phyloP scores from a whole-genome alignment of 2,113 vertebrate species.

The Brachyistius frenatus region DNA sequence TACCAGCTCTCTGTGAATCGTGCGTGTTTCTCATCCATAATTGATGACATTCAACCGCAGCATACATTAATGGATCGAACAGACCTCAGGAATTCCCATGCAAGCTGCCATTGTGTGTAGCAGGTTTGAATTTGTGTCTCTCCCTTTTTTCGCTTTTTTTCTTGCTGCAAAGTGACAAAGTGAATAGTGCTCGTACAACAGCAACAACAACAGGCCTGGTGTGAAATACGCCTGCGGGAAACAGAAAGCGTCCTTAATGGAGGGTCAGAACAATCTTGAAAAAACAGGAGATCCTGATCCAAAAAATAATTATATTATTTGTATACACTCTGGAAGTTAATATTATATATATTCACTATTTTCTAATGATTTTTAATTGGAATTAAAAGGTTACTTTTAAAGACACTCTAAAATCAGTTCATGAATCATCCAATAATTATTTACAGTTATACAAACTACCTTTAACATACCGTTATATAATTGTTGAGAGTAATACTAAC shows the following conservation, averaged over 20 bases:
- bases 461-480: neutral
- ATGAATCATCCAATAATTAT: no score
- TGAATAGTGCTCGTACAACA: constrained; percentile 9
- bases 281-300: no score
- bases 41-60: constrained; percentile 82
- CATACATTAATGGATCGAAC: constrained; percentile 79
- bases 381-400: no score
- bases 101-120: constrained; percentile 65
- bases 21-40: constrained; percentile 79
- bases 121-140: constrained; percentile 57
- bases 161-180: constrained; percentile 40
- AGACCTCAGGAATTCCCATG: constrained; percentile 80
- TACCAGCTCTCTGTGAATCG: constrained; percentile 51
- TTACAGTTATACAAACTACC: neutral
- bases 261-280: no score
- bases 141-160: constrained; percentile 7
- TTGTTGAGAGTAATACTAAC: neutral
- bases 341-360: no score
- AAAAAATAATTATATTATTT: no score
- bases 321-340: no score
- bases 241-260: no score
- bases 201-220: neutral
- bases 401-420: no score
- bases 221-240: constrained; percentile 18
- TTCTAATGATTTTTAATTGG: no score